These are phyloP conservation scores for Leuciscus waleckii DNA, from an alignment of 2,797 vertebrate species.

Conservation along the genomic window DNA sequence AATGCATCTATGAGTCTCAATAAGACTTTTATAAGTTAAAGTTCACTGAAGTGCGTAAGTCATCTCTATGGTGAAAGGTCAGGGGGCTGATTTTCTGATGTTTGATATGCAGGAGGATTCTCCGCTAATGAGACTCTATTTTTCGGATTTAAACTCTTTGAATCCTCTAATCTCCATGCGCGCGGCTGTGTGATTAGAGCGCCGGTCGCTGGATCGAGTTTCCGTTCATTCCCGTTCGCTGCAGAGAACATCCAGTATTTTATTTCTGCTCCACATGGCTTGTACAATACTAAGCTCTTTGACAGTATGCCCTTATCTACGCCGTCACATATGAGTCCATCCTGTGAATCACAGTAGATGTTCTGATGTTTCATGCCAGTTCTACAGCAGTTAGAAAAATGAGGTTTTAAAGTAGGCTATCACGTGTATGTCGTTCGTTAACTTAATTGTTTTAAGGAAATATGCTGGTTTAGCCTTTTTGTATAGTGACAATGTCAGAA, in stretches of 20 bases:
- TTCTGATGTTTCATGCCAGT: not conserved
- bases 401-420: not conserved
- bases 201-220: constrained; percentile 75
- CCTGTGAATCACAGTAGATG: not conserved
- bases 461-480: not conserved
- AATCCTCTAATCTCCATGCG: constrained; percentile 83
- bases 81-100: constrained; percentile 42
- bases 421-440: not conserved
- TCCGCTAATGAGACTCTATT: constrained; percentile 74
- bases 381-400: not conserved
- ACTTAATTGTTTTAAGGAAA: not conserved
- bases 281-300: constrained; percentile 52
- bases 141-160: constrained; percentile 82
- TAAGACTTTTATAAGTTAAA: not conserved
- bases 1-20: not conserved
- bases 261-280: constrained; percentile 52
- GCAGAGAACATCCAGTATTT: constrained; percentile 72
- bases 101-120: constrained; percentile 52
- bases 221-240: constrained; percentile 61
- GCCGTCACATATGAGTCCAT: constrained; percentile 13
- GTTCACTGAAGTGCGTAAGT: constrained; percentile 23
- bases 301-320: constrained; percentile 46
- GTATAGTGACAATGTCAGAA: no score
- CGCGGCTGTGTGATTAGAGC: constrained; percentile 80
- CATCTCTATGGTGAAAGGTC: constrained; percentile 54